Evolutionary conservation across 2,888 invertebrate species (phyloP).

Genomic region (Phortica magna): DNA sequence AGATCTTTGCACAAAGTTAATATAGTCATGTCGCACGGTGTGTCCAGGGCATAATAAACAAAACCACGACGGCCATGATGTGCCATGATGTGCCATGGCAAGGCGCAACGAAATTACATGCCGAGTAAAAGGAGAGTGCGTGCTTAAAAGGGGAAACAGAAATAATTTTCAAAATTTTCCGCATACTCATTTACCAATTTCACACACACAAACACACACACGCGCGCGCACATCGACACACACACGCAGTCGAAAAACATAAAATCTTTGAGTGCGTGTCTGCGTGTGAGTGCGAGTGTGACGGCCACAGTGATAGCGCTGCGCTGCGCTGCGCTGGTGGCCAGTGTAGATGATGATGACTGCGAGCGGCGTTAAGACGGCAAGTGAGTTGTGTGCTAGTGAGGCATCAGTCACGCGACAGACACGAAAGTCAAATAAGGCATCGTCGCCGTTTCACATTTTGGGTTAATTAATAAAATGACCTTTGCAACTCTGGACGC

Average conservation of each 20-base stretch:
- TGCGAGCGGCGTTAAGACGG: background rate
- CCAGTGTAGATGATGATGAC: background rate
- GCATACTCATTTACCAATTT: background rate
- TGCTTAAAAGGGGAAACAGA: background rate
- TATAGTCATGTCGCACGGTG: too few species aligned
- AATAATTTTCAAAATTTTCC: background rate
- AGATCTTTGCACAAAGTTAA: too few species aligned
- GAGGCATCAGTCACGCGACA: background rate
- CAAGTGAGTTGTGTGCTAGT: background rate
- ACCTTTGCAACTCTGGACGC: conserved; percentile 54
- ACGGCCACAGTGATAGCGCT: background rate
- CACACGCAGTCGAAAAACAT: conserved; percentile 8
- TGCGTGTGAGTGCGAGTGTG: too few species aligned
- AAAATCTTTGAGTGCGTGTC: background rate
- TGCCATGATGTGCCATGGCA: too few species aligned
- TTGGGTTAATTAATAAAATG: conserved; percentile 75
- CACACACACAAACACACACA: background rate
- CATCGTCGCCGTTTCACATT: conserved; percentile 31
- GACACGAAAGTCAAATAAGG: background rate
- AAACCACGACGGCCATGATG: background rate
- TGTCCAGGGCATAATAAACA: too few species aligned
- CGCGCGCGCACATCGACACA: too few species aligned
- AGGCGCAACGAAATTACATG: too few species aligned
- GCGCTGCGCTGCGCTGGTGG: too few species aligned
- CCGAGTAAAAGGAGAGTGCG: background rate